Conservation (phyloP, 2,113 vertebrate species). For the Microtus pennsylvanicus region DNA sequence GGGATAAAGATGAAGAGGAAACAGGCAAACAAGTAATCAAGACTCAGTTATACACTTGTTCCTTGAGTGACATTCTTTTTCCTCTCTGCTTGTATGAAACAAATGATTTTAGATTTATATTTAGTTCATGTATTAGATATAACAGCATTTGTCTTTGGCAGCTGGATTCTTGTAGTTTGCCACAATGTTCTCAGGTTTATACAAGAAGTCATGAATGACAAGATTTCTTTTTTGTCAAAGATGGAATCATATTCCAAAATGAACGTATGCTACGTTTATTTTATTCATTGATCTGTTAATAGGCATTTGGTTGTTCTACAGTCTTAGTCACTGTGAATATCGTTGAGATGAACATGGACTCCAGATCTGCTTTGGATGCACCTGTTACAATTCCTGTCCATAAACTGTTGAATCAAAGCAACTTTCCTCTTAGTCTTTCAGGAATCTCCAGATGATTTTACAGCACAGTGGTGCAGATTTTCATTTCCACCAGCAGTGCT, state of each 20-base stretch:
- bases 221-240: not conserved
- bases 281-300: not conserved
- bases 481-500: not conserved
- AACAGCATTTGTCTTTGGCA: not conserved
- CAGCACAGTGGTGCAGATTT: not conserved
- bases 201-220: not conserved
- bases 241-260: not conserved
- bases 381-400: not conserved
- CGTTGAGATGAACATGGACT: not conserved
- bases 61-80: not conserved
- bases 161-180: not conserved
- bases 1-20: not conserved
- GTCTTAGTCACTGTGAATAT: not conserved
- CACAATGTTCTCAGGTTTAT: not conserved
- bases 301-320: not conserved
- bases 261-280: not conserved
- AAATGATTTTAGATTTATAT: not conserved
- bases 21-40: not conserved
- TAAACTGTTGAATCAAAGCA: not conserved
- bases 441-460: not conserved
- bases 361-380: not conserved
- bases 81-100: not conserved
- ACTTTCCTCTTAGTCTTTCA: not conserved
- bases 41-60: not conserved
- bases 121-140: not conserved